Percentiles rank a stretch among this genome's conserved stretches.
These are phyloP conservation scores for Morus bassanus DNA, from an alignment of 2,797 vertebrate genomes.

Conservation along the genomic window DNA sequence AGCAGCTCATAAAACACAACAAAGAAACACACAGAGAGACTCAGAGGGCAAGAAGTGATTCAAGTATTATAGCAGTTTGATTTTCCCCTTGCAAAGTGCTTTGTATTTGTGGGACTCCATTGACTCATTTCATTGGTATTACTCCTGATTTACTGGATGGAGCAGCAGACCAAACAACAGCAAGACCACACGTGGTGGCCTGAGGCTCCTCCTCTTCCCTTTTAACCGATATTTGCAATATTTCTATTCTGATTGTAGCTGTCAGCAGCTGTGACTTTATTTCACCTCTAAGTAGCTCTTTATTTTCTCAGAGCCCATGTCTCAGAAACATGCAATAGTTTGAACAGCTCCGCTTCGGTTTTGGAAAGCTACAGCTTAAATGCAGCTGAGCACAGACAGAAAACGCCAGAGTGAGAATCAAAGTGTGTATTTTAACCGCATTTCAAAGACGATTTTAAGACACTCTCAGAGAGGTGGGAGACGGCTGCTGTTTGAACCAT, in stretches of 20 bases:
- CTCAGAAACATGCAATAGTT: background rate
- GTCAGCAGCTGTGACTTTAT: background rate
- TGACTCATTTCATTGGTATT: background rate
- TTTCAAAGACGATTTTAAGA: background rate
- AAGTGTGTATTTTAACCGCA: background rate
- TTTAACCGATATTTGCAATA: background rate
- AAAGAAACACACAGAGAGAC: background rate
- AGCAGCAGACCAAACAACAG: background rate
- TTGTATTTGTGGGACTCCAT: background rate
- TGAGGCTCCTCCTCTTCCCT: background rate
- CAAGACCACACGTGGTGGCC: background rate
- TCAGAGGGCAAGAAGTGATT: background rate
- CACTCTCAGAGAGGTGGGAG: background rate
- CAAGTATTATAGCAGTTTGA: rapidly evolving
- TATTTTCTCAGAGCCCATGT: background rate
- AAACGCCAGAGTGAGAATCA: background rate
- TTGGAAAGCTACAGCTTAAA: background rate
- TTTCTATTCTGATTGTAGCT: background rate
- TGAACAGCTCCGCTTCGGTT: background rate
- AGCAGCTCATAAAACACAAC: background rate
- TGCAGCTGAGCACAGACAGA: background rate
- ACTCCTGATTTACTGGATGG: background rate
- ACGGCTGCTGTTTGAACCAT: background rate
- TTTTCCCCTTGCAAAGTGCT: background rate
- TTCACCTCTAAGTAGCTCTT: background rate